Evolutionary conservation across 1,140 invertebrate species (phyloP).

Genomic region (Cotesia chilonis): DNA sequence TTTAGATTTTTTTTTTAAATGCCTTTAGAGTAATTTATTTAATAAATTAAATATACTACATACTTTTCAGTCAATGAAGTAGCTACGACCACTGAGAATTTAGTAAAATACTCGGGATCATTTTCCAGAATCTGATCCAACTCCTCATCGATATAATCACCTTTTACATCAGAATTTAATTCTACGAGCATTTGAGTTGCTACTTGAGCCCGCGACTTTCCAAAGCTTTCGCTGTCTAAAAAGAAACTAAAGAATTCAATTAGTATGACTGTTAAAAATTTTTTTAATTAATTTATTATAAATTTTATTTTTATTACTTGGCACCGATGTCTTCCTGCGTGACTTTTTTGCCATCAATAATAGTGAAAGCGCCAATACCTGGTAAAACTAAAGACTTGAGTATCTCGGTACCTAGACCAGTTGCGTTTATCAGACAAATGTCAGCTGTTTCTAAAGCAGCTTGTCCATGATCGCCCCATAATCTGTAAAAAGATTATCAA

Average conservation of each 20-base stretch:
- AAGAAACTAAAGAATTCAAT: slow-evolving; percentile 77
- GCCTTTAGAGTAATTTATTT: no score
- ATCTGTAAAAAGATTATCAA: slow-evolving; percentile 64
- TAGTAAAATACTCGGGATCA: slow-evolving; percentile 88
- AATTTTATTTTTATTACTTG: slow-evolving; percentile 71
- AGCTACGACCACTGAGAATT: slow-evolving; percentile 89
- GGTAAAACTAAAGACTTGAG: slow-evolving; percentile 94
- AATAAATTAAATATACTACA: slow-evolving; percentile 43
- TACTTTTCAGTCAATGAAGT: slow-evolving; percentile 86
- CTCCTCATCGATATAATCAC: slow-evolving; percentile 91
- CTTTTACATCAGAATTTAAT: slow-evolving; percentile 91
- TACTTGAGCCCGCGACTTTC: slow-evolving; percentile 84
- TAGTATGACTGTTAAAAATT: not conserved
- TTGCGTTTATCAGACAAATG: slow-evolving; percentile 95
- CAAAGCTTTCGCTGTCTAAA: slow-evolving; percentile 80
- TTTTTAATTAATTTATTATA: not conserved
- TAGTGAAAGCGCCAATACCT: slow-evolving; percentile 95
- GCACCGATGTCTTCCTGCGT: slow-evolving; percentile 91
- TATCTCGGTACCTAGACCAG: slow-evolving; percentile 92
- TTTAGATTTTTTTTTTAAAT: no score
- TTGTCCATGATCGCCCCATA: slow-evolving; percentile 99
- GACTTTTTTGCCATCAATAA: slow-evolving; percentile 89
- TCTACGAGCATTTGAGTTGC: slow-evolving; percentile 86
- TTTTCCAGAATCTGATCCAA: slow-evolving; percentile 84
- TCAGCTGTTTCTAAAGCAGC: slow-evolving; percentile 83